Base-by-base conservation (phyloP, 2,113 vertebrate species). In the Lophochroa leadbeateri region DNA sequence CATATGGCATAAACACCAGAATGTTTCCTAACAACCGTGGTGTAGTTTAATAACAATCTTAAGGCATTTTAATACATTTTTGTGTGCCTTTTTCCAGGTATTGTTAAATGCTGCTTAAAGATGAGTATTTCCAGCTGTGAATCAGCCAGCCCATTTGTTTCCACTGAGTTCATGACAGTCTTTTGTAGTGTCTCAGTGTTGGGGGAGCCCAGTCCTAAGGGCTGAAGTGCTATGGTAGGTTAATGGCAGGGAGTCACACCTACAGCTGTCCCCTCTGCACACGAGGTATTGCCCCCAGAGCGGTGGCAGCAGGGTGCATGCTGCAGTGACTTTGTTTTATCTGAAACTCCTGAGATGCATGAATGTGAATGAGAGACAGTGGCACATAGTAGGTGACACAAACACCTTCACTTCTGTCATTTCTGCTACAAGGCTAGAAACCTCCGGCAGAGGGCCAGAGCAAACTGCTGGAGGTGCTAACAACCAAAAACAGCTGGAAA, bases 31-130 rank as follows among this genome's bases (percentile, higher is more conserved):
- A 87, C 87, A 91, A 90, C 87, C 53, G 1, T 13, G 27, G 20
- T 87, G 47, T 68, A 67, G 70, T 87, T 94, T 91, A 91, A 44
- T 68, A 91, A 91, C 89, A 94, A 13, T 82, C 41, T 74, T 58
- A 58, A 2, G 41, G 71, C 85, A 58, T 86, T 90, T 90, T 49
- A 95, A 85, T 69, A 53, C 6, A 2, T 70, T 39, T 79, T 29
- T 61, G 6, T 52, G 12, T 69, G 75, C 75, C 92, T 80, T 92
- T 94, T 97, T 41, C 92, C 88, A 78, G 90, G 71, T 93, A 70
- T 96, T 95, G 79, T 77, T 93, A 88, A 86, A 46, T 58, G 60
- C 63, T 82, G 47, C 52, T 76, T 90, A 77, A 90, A 94, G 64
- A 68, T 88, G 33, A 82, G 39, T 16, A 37, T 86, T 95, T 85